These are phyloP conservation scores for Datnioides undecimradiatus DNA, from an alignment of 2,113 vertebrate genomes.

Conservation along the genomic window DNA sequence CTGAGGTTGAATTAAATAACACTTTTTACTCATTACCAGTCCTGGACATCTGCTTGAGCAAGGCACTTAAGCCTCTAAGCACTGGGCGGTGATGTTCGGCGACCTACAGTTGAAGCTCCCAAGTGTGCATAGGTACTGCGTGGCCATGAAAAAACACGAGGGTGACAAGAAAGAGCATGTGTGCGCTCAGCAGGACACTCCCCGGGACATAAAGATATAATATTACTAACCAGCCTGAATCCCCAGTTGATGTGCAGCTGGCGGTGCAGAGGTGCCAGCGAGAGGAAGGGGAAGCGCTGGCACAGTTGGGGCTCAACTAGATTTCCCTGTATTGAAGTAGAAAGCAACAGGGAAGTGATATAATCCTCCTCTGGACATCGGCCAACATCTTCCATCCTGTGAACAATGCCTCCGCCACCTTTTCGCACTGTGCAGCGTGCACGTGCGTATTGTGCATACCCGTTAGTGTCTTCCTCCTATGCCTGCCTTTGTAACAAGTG, in stretches of 20 bases:
- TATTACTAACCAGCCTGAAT: constrained; percentile 53
- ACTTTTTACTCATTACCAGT: constrained; percentile 23
- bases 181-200: constrained; percentile 29
- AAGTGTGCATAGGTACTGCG: constrained; percentile 1
- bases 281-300: constrained; percentile 63
- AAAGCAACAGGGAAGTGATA: constrained; percentile 78
- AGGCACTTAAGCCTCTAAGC: constrained; percentile 19
- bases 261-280: constrained; percentile 50
- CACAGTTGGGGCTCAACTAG: constrained; percentile 63
- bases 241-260: constrained; percentile 70
- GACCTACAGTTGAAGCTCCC: constrained; percentile 10
- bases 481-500: constrained; percentile 26
- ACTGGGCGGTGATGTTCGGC: not conserved
- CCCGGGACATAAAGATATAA: constrained; percentile 47
- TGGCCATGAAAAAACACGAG: not conserved
- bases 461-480: constrained; percentile 44
- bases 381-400: constrained; percentile 72
- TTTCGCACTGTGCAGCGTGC: constrained; percentile 4
- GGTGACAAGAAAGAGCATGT: constrained; percentile 30
- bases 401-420: constrained; percentile 56
- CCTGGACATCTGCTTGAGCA: constrained; percentile 26
- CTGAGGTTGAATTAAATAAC: constrained; percentile 18
- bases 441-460: constrained; percentile 24
- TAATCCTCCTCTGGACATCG: constrained; percentile 75
- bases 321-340: constrained; percentile 71